Percentiles rank a stretch among this genome's conserved stretches.
Evolutionary conservation across 1,140 invertebrate species (phyloP).

Genomic region (Gonioctena quinquepunctata): DNA sequence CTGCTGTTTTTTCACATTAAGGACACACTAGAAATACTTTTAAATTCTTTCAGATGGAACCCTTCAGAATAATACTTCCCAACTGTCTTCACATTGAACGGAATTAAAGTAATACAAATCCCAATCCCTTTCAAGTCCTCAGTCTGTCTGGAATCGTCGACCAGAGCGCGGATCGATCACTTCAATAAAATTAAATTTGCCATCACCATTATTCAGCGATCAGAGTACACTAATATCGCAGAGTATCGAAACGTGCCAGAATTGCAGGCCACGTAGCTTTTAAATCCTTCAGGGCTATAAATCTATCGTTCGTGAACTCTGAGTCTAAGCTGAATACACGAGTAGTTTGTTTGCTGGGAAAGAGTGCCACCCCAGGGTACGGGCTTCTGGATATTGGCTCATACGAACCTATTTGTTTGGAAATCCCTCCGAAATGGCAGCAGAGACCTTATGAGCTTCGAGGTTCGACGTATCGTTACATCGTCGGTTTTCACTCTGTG

Average conservation of each 20-base stretch:
- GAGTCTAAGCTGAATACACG: constrained; percentile 39
- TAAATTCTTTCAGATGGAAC: too few relatives aligned
- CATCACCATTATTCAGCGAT: constrained; percentile 17
- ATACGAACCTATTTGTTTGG: constrained; percentile 40
- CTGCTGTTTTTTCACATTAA: too few relatives aligned
- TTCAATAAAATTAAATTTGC: neutral
- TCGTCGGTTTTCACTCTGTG: neutral
- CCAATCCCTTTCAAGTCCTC: neutral
- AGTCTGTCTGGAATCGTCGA: neutral
- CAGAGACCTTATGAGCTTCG: constrained; percentile 12
- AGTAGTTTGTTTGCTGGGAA: constrained; percentile 39
- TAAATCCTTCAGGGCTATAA: constrained; percentile 40
- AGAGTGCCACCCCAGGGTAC: constrained; percentile 29
- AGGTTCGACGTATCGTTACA: too few relatives aligned
- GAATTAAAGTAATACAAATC: too few relatives aligned
- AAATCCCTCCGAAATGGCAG: constrained; percentile 32
- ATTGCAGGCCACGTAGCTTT: constrained; percentile 22
- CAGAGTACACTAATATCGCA: constrained; percentile 17
- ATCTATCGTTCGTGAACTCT: constrained; percentile 38
- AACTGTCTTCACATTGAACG: too few relatives aligned
- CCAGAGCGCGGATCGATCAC: neutral
- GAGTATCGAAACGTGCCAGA: constrained; percentile 12
- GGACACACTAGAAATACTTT: too few relatives aligned
- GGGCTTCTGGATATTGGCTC: constrained; percentile 37
- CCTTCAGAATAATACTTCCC: too few relatives aligned